Evolutionary conservation across 2,888 invertebrate species (phyloP).

Genomic region (Caenorhabditis sulstoni): DNA sequence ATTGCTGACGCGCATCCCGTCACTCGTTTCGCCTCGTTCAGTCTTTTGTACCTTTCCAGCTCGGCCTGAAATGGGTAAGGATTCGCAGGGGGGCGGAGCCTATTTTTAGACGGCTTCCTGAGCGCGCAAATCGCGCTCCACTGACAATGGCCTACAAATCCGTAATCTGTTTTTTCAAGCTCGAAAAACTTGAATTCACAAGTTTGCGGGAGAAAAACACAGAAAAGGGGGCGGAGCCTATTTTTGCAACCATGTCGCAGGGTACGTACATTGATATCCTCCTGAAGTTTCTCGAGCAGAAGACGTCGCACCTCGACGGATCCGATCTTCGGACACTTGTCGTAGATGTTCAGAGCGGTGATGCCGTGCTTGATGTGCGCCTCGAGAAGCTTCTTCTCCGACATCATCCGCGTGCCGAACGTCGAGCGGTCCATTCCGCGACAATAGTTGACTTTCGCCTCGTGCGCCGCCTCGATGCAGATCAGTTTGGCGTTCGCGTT

Average conservation of each 20-base stretch:
- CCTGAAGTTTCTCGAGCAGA: slow-evolving; percentile 76
- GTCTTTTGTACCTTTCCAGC: slow-evolving; percentile 76
- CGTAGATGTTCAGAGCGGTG: slow-evolving; percentile 76
- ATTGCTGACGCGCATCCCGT: slow-evolving; percentile 70
- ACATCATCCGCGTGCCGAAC: slow-evolving; percentile 74
- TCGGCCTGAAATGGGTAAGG: slow-evolving; percentile 77
- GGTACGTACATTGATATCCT: slow-evolving; percentile 79
- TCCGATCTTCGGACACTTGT: slow-evolving; percentile 78
- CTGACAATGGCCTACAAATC: no score
- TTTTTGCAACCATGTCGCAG: no score
- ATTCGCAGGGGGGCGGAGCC: no score
- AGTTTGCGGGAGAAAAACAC: no score
- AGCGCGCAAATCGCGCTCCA: no score
- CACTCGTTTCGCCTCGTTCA: slow-evolving; percentile 78
- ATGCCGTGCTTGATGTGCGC: slow-evolving; percentile 75
- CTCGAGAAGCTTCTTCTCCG: slow-evolving; percentile 76
- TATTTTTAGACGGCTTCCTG: no score
- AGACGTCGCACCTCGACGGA: slow-evolving; percentile 72
- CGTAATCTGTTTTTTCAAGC: no score
- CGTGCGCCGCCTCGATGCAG: slow-evolving; percentile 75
- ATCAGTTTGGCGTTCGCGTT: slow-evolving; percentile 76
- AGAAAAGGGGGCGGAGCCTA: no score
- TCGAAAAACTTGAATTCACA: no score
- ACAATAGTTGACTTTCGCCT: slow-evolving; percentile 77
- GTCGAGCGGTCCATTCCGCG: slow-evolving; percentile 78